These are phyloP conservation scores for Slavum lentiscoides DNA, from an alignment of 2,888 invertebrate species.

Conservation along the genomic window DNA sequence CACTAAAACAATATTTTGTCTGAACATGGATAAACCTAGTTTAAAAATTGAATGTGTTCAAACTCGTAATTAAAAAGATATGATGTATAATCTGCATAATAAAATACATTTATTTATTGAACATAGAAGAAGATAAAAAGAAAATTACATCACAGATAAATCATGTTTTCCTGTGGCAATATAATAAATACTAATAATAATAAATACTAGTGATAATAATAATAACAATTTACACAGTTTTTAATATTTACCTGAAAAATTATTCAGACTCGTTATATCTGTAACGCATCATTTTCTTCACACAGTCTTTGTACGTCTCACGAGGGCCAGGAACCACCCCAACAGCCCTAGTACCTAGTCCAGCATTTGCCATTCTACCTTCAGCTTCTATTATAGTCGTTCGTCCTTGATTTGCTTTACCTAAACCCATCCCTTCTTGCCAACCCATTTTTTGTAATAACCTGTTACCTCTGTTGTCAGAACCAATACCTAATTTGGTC, in stretches of 20 bases:
- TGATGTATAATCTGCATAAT: not conserved
- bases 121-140: not conserved
- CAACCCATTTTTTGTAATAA: conserved; percentile 98
- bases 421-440: conserved; percentile 95
- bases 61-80: not conserved
- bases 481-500: conserved; percentile 72
- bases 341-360: conserved; percentile 81
- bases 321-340: conserved; percentile 79
- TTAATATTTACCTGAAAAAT: conserved; percentile 14
- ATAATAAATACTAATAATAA: too few species aligned
- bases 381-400: conserved; percentile 86
- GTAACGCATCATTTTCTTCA: conserved; percentile 86
- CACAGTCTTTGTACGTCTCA: conserved; percentile 85
- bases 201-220: not conserved
- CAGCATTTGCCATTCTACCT: conserved; percentile 73
- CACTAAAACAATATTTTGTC: not conserved
- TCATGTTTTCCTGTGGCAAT: not conserved
- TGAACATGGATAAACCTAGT: conserved; percentile 4
- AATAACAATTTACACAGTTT: not conserved
- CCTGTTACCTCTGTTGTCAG: conserved; percentile 92
- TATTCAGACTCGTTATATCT: conserved; percentile 69
- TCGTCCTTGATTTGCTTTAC: conserved; percentile 88
- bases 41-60: not conserved
- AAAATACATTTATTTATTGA: not conserved
- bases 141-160: conserved; percentile 5